Evolutionary conservation across 2,113 vertebrate species (phyloP).

Genomic region (Crotalus viridis): DNA sequence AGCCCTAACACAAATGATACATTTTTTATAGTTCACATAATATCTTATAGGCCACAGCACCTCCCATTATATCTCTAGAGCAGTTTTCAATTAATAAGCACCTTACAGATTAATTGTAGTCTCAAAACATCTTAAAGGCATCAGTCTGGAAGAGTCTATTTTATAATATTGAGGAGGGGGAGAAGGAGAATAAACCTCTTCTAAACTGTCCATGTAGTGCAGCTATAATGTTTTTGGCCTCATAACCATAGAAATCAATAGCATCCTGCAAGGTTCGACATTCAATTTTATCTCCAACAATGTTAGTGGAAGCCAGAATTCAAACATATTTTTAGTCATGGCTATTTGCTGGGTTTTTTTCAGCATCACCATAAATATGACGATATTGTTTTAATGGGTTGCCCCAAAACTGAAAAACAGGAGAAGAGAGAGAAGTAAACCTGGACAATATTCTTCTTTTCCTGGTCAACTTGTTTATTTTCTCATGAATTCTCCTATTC

Average conservation of each 20-base stretch:
- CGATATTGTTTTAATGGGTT: not conserved
- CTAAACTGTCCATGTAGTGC: not conserved
- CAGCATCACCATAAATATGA: not conserved
- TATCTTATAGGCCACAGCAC: not conserved
- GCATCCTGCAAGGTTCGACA: not conserved
- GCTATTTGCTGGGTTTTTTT: not conserved
- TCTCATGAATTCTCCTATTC: not conserved
- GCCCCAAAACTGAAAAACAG: not conserved
- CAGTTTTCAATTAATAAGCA: not conserved
- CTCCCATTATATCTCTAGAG: not conserved
- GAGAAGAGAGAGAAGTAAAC: not conserved
- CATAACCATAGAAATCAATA: not conserved
- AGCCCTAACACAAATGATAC: not conserved
- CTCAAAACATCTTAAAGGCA: not conserved
- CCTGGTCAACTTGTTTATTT: not conserved
- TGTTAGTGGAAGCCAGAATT: not conserved
- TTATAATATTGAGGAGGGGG: not conserved
- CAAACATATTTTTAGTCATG: not conserved
- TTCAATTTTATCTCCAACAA: not conserved
- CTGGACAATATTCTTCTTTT: not conserved
- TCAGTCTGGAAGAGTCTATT: not conserved
- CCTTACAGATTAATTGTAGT: not conserved
- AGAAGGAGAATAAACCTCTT: not conserved
- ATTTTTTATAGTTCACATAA: not conserved
- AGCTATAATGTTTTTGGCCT: not conserved